A percentile compares a stretch with the other conserved stretches of the same genome.
phyloP scores from a whole-genome alignment of 2,888 invertebrate species.

The Cacoxenus indagator region DNA sequence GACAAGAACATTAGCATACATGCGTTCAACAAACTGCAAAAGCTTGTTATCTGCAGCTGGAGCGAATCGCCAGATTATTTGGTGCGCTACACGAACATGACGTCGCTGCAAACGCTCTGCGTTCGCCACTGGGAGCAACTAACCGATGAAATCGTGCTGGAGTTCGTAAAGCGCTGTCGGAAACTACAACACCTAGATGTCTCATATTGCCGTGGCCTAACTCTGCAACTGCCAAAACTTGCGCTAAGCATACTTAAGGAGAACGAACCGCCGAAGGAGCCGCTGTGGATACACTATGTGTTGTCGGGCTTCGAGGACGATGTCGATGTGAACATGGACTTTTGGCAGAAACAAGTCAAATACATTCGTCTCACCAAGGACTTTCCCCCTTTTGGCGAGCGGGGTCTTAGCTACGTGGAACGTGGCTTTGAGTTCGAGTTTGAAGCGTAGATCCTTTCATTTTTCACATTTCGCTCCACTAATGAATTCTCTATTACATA shows the following conservation, averaged over 20 bases:
- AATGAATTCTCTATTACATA: neutral
- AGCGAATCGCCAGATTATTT: slow-evolving; percentile 41
- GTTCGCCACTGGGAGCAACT: slow-evolving; percentile 52
- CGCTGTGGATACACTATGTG: slow-evolving; percentile 50
- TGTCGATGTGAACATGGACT: slow-evolving; percentile 49
- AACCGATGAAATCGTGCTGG: slow-evolving; percentile 48
- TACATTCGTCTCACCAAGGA: slow-evolving; percentile 50
- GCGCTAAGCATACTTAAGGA: slow-evolving; percentile 43
- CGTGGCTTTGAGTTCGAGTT: slow-evolving; percentile 64
- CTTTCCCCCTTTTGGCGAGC: slow-evolving; percentile 57
- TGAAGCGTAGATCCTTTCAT: slow-evolving; percentile 22
- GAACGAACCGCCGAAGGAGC: slow-evolving; percentile 41
- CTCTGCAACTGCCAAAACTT: slow-evolving; percentile 46
- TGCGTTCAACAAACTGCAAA: slow-evolving; percentile 44
- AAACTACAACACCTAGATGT: slow-evolving; percentile 56
- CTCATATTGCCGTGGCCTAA: slow-evolving; percentile 55
- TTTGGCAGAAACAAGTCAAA: slow-evolving; percentile 39
- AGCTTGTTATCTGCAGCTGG: slow-evolving; percentile 62
- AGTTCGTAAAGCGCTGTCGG: slow-evolving; percentile 53
- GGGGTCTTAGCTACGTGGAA: slow-evolving; percentile 61
- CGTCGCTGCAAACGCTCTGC: slow-evolving; percentile 49
- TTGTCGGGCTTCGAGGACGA: slow-evolving; percentile 55
- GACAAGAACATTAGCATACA: slow-evolving; percentile 47
- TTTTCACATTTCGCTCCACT: too few relatives aligned
- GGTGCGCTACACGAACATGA: slow-evolving; percentile 53